These are phyloP conservation scores for Drosophila miranda DNA, from an alignment of 1,140 invertebrate genomes.

Conservation along the genomic window DNA sequence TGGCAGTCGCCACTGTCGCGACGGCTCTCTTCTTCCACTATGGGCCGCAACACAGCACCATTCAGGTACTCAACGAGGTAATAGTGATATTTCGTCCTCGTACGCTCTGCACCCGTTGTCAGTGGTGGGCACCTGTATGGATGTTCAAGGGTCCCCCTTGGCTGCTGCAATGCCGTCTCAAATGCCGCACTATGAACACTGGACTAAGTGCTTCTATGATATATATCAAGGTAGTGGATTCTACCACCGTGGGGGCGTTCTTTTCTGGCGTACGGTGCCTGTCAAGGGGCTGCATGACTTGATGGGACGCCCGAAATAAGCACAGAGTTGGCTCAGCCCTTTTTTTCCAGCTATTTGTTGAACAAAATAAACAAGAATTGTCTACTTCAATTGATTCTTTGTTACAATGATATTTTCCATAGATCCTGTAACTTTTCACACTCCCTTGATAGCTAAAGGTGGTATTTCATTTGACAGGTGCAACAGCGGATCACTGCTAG, in stretches of 20 bases:
- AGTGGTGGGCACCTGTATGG: slow-evolving; percentile 57
- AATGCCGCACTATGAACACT: slow-evolving; percentile 58
- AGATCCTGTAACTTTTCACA: no score
- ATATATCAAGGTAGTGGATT: slow-evolving; percentile 39
- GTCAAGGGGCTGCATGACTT: slow-evolving; percentile 8
- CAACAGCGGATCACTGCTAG: no score
- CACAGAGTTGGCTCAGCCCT: no score
- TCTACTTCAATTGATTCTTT: no score
- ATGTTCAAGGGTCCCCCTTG: slow-evolving; percentile 42
- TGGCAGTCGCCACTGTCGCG: slow-evolving; percentile 35
- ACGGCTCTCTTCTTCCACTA: neutral
- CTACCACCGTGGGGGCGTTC: slow-evolving; percentile 45
- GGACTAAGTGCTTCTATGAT: slow-evolving; percentile 54
- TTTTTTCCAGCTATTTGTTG: no score
- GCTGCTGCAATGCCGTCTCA: slow-evolving; percentile 45
- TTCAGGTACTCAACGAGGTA: neutral
- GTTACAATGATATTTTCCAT: no score
- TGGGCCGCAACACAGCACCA: no score
- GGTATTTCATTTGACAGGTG: no score
- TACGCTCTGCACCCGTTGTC: slow-evolving; percentile 40
- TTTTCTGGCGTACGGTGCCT: slow-evolving; percentile 53
- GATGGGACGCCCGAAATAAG: no score
- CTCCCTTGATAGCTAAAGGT: no score
- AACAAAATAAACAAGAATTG: no score
- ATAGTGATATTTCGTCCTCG: slow-evolving; percentile 5